These are phyloP conservation scores for Triplophysa dalaica DNA, from an alignment of 2,113 vertebrate species.

Conservation along the genomic window DNA sequence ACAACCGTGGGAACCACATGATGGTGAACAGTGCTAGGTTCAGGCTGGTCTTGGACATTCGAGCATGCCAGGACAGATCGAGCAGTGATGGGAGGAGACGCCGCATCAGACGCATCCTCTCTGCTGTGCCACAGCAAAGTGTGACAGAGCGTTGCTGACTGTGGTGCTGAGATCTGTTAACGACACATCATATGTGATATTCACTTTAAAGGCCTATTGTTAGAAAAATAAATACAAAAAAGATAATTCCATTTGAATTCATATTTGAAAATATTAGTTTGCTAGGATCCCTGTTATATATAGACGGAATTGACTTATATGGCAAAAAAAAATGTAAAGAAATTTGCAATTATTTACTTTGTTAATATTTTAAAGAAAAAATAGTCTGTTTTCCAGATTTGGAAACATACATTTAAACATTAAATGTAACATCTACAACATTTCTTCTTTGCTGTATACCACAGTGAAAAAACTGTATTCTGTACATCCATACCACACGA, in stretches of 20 bases:
- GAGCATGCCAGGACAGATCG: conserved; percentile 67
- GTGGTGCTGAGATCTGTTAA: conserved; percentile 30
- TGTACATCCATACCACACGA: conserved; percentile 63
- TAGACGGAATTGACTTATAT: too few relatives aligned
- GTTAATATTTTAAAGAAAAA: too few relatives aligned
- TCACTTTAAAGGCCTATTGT: too few relatives aligned
- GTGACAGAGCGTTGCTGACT: background rate
- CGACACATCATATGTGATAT: background rate
- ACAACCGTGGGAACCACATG: conserved; percentile 89
- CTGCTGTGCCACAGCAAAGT: conserved; percentile 65
- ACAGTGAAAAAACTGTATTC: conserved; percentile 47
- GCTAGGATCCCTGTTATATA: too few relatives aligned
- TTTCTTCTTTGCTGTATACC: background rate
- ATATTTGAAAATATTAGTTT: too few relatives aligned
- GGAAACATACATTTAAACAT: too few relatives aligned
- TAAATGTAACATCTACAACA: background rate
- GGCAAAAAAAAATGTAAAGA: too few relatives aligned
- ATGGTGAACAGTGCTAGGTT: conserved; percentile 75
- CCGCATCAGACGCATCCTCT: conserved; percentile 67
- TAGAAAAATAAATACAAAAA: too few relatives aligned
- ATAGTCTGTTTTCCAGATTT: too few relatives aligned
- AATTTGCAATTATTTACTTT: too few relatives aligned
- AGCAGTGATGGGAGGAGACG: conserved; percentile 76
- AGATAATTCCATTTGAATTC: too few relatives aligned
- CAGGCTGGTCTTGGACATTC: conserved; percentile 76